Evolutionary conservation across 2,113 vertebrate genomes (phyloP), one percentile per base, ranked within the genome.

Genomic region (Lycocorax pyrrhopterus): DNA sequence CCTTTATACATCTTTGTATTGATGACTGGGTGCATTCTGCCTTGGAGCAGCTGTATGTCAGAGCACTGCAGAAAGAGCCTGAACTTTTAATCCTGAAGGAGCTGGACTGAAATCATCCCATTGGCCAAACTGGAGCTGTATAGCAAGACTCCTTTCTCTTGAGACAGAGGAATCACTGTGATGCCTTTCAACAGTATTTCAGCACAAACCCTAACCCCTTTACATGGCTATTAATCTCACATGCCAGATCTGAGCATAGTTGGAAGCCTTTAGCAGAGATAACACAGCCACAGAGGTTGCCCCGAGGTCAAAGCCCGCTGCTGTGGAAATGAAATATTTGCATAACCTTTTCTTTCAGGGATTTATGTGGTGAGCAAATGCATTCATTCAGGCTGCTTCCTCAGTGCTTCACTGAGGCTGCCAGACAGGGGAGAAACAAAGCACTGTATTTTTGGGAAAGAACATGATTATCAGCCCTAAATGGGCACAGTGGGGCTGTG

Each of bases 281-380:
- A 71, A 56, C 60, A 59, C 30, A 82, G 44, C 33, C 60, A 56
- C 69, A 87, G 52, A 84, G 47, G 30, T 39, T 89, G 68, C 73
- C 37, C 56, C 5, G 16, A 75, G 69, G 93, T 93, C 66, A 89
- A 87, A 95, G 69, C 52, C 47, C 59, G 10, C 56, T 91, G 66
- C 52, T 71, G 74, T 75, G 78, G 39, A 87, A 89, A 91, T 82
- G 47, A 96, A 94, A 87, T 93, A 94, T 94, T 96, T 96, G 74
- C 81, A 82, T 87, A 93, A 84, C 77, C 81, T 84, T 95, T 95
- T 82, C 52, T 91, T 82, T 89, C 90, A 79, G 47, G 47, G 84
- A 89, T 94, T 81, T 84, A 56, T 75, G 56, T 51, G 49, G 37
- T 68, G 87, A 4, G 2, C 19, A 73, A 49, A 60, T 39, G 9